phyloP scores from a whole-genome alignment of 2,888 invertebrate genomes.

The Drosophila lacicola region DNA sequence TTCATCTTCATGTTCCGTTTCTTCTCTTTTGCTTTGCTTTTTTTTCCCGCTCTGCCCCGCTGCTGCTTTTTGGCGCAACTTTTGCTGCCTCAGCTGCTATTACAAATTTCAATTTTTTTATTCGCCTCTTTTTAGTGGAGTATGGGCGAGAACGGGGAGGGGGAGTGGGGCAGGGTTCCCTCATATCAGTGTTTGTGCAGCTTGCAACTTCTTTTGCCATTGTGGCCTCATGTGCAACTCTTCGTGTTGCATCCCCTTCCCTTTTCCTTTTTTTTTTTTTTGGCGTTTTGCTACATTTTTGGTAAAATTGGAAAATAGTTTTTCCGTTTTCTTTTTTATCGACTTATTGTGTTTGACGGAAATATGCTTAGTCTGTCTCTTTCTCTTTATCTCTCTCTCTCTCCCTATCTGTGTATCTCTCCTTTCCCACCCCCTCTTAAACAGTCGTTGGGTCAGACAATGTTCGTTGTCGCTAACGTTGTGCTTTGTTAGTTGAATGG shows the following conservation, averaged over 20 bases:
- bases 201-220: slow-evolving; percentile 37
- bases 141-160: too few relatives aligned
- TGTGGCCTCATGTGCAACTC: slow-evolving; percentile 43
- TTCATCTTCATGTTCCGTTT: slow-evolving; percentile 61
- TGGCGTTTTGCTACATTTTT: slow-evolving; percentile 38
- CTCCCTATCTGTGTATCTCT: slow-evolving; percentile 9
- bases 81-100: slow-evolving; percentile 75
- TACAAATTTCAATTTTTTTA: slow-evolving; percentile 55
- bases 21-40: slow-evolving; percentile 13
- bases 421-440: slow-evolving; percentile 1
- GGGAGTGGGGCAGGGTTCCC: neutral
- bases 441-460: slow-evolving; percentile 27
- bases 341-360: slow-evolving; percentile 69
- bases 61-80: slow-evolving; percentile 45
- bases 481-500: slow-evolving; percentile 38
- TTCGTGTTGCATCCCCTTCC: slow-evolving; percentile 16
- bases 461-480: slow-evolving; percentile 30
- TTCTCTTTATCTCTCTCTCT: neutral
- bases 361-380: slow-evolving; percentile 58
- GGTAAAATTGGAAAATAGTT: slow-evolving; percentile 71
- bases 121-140: neutral
- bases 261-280: neutral
- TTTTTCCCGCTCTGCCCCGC: slow-evolving; percentile 14
- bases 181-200: slow-evolving; percentile 70
- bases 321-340: slow-evolving; percentile 60